Conservation (phyloP, 2,113 vertebrate genomes). For the Acinonyx jubatus region DNA sequence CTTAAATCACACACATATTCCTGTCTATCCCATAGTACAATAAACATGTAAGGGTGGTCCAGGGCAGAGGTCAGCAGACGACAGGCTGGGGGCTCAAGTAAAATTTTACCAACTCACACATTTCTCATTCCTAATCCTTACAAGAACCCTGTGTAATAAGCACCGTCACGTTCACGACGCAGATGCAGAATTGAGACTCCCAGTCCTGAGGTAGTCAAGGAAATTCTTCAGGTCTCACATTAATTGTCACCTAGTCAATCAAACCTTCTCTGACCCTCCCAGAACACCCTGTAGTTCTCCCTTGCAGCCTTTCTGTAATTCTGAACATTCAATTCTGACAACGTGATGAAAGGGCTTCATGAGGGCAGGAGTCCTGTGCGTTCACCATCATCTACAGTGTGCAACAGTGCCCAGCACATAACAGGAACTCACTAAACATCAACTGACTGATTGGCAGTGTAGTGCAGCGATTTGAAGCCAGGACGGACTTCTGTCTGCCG, state of each 20-base stretch:
- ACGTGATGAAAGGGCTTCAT: background rate
- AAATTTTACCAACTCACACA: background rate
- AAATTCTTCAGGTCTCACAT: background rate
- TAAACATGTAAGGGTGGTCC: background rate
- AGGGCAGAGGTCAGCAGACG: background rate
- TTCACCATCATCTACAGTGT: background rate
- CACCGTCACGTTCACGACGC: rapidly evolving
- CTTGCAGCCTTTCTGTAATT: background rate
- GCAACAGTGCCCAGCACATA: background rate
- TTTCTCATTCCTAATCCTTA: background rate
- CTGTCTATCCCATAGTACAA: background rate
- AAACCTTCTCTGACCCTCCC: background rate
- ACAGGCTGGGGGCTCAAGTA: background rate
- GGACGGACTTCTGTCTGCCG: background rate
- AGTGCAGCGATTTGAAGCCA: background rate
- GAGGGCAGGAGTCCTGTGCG: background rate
- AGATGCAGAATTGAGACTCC: background rate
- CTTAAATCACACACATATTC: background rate
- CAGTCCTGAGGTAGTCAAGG: background rate
- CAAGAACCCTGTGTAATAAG: background rate
- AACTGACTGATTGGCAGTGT: background rate
- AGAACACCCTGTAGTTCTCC: background rate
- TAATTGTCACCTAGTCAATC: background rate
- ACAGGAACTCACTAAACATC: background rate
- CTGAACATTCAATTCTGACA: background rate